Base-by-base conservation (phyloP, 2,797 vertebrate genomes). In the Syngnathus rostellatus region DNA sequence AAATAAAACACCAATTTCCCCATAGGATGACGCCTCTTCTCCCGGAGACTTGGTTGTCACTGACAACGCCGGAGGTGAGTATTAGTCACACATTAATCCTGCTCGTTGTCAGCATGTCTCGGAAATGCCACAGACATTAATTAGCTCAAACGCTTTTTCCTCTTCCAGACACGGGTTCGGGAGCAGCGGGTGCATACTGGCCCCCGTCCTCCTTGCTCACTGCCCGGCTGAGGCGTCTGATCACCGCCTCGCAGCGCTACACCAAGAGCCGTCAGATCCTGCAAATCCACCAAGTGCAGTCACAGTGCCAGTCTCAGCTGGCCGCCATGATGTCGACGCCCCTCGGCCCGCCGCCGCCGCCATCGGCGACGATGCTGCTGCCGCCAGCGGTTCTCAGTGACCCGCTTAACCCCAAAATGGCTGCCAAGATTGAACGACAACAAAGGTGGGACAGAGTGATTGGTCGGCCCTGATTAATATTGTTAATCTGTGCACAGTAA, bases 371-470 rank as follows among this genome's bases (percentile, higher is more conserved):
- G 25, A 14, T 58, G 2, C 84, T 93, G 2, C 87, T 94, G 80
- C 88, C 94, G 80, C 93, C 94, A 17, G 89, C 93, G 64, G 86
- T 90, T 0, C 90, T 93, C 68, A 92, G 90, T 43, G 94, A 98
- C 81, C 88, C 90, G 54, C 81, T 98, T 65, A 99, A 95, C 78
- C 95, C 96, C 61, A 99, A 99, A 89, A 94, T 98, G 86, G 97
- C 92, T 65, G 97, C 97, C 62, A 99, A 99, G 85, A 96, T 99
- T 76, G 96, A 98, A 89, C 93, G 95, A 41, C 97, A 98, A 62
- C 97, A 99, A 87, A 94, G 96, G 97, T 98, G 72, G 75, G 89
- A 54, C 5, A 40, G 6, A 58, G 31, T 37, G 25, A 58, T 58
- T 17, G 6, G 14, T 1, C 6, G 1, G 25, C 25, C 25, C n/a